Base-by-base conservation (phyloP, 1,140 invertebrate species). In the Drosophila pseudoobscura region DNA sequence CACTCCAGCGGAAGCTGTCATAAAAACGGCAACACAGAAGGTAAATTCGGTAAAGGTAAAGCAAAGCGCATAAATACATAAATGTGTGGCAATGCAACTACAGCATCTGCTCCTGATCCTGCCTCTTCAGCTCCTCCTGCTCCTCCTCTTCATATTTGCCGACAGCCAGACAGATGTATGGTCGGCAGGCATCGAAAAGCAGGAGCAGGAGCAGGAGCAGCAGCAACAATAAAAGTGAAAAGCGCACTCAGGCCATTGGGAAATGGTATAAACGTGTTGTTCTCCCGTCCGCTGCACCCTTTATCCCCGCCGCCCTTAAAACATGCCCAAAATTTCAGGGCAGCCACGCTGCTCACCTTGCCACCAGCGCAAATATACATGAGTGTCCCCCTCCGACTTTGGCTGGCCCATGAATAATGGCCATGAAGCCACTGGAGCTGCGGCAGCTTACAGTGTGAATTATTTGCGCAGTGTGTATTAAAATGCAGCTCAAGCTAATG, bases 391-490 rank as follows among this genome's bases (percentile, higher is more conserved):
- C 51, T 8, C 46, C 31, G 11, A 43, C 41, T 64, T 64, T 73
- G 73, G 64, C 59, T 76, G 49, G 8, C 20, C 66, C 52, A 80
- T 85, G 78, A 87, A 85, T 85, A 82, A 85, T 75, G 73, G 62
- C 54, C 78, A 77, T 57, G 65, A 35, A 69, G 35, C 35, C 35
- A 57, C 66, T 57, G 61, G 49, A 54, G 43, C 49, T 56, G 47
- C 60, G 61, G 51, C 73, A 80, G 80, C 80, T 85, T 85, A 85
- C 80, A 87, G 78, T 74, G 82, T 85, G 82, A 85, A 87, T 85
- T 85, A 85, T 85, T 85, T 80, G 82, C 82, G 74, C 46, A 64
- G 41, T 84, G 80, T 87, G 82, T 85, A 85, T 80, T 87, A 87
- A 85, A 87, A 76, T 85, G 77, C 69, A 82, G 80, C 80, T 84